These are phyloP conservation scores for Altica lythri DNA, from an alignment of 2,888 invertebrate species.

Conservation along the genomic window DNA sequence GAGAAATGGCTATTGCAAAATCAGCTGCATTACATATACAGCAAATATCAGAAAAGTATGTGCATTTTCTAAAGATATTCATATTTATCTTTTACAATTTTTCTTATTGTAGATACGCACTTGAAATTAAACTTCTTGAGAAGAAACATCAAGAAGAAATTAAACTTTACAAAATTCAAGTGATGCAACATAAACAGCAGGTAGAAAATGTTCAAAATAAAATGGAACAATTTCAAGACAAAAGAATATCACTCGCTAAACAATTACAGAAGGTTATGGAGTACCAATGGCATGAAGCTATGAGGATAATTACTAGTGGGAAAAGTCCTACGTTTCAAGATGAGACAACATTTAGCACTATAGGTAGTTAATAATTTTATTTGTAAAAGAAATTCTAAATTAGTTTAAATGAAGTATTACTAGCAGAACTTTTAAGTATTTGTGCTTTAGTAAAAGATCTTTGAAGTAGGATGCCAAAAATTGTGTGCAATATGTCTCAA, in stretches of 20 bases:
- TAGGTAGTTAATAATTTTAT: constrained; percentile 14
- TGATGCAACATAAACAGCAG: constrained; percentile 71
- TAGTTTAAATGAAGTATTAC: constrained; percentile 28
- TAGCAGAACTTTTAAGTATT: too few relatives aligned
- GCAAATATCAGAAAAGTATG: constrained; percentile 69
- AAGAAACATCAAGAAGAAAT: constrained; percentile 81
- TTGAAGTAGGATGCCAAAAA: too few relatives aligned
- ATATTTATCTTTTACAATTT: too few relatives aligned
- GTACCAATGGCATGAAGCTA: constrained; percentile 78
- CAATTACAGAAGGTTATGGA: constrained; percentile 77
- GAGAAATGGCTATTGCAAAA: constrained; percentile 70
- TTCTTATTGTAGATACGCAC: constrained; percentile 73
- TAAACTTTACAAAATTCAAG: constrained; percentile 70
- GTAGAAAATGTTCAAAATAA: constrained; percentile 68
- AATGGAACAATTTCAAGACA: constrained; percentile 57
- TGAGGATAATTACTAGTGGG: constrained; percentile 66
- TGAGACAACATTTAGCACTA: constrained; percentile 24
- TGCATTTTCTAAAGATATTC: too few relatives aligned
- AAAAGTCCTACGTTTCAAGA: constrained; percentile 43
- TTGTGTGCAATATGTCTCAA: too few relatives aligned
- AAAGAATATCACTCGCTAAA: constrained; percentile 59
- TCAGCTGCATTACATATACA: constrained; percentile 74
- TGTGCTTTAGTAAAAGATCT: too few relatives aligned
- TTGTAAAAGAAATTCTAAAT: constrained; percentile 4
- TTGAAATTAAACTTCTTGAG: constrained; percentile 76